phyloP scores from a whole-genome alignment of 2,888 invertebrate genomes.

The Rosalia funebris region DNA sequence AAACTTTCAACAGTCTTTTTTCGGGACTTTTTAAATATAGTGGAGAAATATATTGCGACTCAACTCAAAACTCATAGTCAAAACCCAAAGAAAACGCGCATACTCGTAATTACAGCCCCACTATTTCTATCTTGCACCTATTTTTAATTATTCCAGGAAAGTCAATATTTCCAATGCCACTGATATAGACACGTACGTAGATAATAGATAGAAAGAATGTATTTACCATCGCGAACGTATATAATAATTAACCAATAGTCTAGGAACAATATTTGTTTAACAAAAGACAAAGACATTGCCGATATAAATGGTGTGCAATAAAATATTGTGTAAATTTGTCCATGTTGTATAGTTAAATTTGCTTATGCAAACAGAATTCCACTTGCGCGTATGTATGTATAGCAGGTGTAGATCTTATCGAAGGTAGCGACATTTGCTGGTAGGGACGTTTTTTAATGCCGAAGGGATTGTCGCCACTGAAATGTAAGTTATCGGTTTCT shows the following conservation, averaged over 20 bases:
- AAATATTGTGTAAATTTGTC: constrained; percentile 20
- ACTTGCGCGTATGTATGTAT: neutral
- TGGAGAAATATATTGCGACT: too few relatives aligned
- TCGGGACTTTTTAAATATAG: too few relatives aligned
- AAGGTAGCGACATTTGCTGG: constrained; percentile 7
- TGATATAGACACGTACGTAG: neutral
- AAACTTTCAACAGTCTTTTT: too few relatives aligned
- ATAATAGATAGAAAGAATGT: neutral
- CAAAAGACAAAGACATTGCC: constrained; percentile 7
- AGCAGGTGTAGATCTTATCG: neutral
- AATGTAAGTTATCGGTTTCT: neutral
- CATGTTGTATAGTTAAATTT: constrained; percentile 9
- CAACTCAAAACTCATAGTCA: too few relatives aligned
- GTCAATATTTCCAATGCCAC: neutral
- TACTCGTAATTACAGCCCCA: too few relatives aligned
- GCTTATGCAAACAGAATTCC: constrained; percentile 11
- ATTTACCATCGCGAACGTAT: neutral
- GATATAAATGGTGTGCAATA: constrained; percentile 2
- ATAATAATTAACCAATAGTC: constrained; percentile 21
- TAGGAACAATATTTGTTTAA: constrained; percentile 20
- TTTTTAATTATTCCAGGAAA: constrained; percentile 19
- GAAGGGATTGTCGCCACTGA: neutral
- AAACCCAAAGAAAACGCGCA: too few relatives aligned
- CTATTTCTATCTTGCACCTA: too few relatives aligned
- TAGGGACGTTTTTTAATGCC: neutral